phyloP scores from a whole-genome alignment of 1,140 invertebrate species.

The fruit fly (Drosophila melanogaster) region Release_6_plus_ISO1_MT NT_033779.5:6601001-6601500 shows the following conservation, averaged over 20 bases:
- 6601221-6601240: conserved; percentile 65
- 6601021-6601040: conserved; percentile 64
- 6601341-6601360: too few species aligned
- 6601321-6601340: too few species aligned
- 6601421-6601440: conserved; percentile 14
- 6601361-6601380: too few species aligned
- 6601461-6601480: conserved; percentile 49
- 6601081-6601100: conserved; percentile 81
- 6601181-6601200: conserved; percentile 26
- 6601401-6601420: background rate
- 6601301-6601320: too few species aligned
- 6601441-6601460: conserved; percentile 16
- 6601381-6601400: too few species aligned
- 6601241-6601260: conserved; percentile 34
- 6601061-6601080: conserved; percentile 77
- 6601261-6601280: conserved; percentile 26
- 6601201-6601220: conserved; percentile 6
- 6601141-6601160: conserved; percentile 74
- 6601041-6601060: conserved; percentile 82
- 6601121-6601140: conserved; percentile 60
- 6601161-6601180: conserved; percentile 38
- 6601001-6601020: conserved; percentile 48
- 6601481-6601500: conserved; percentile 26
- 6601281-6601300: too few species aligned
- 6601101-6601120: conserved; percentile 77